A percentile compares a stretch with the other conserved stretches of the same genome.
These are phyloP conservation scores for Caenorhabditis brenneri DNA, from an alignment of 1,140 invertebrate genomes.

Conservation along the genomic window DNA sequence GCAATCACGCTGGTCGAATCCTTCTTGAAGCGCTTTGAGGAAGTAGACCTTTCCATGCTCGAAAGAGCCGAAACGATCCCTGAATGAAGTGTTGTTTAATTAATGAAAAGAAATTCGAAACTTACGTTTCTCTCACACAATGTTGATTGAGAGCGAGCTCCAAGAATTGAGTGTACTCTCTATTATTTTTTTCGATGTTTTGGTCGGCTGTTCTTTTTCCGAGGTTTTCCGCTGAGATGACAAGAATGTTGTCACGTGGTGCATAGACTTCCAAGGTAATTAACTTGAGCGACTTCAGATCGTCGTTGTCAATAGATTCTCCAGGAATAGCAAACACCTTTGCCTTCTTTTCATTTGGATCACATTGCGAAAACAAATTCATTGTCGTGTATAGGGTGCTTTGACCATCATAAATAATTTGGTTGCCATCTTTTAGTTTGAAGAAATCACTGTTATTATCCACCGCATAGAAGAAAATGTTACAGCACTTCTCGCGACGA, in stretches of 20 bases:
- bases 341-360: not conserved
- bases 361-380: slow-evolving; percentile 26
- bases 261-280: slow-evolving; percentile 35
- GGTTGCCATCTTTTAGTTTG: slow-evolving; percentile 13
- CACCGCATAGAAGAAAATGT: slow-evolving; percentile 37
- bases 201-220: slow-evolving; percentile 7
- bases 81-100: not conserved
- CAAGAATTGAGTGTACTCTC: slow-evolving; percentile 46
- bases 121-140: slow-evolving; percentile 49
- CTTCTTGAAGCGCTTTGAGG: slow-evolving; percentile 31
- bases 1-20: slow-evolving; percentile 50
- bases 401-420: slow-evolving; percentile 52
- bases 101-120: not conserved
- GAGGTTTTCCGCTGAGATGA: slow-evolving; percentile 10
- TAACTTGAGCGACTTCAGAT: not conserved
- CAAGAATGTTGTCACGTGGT: not conserved
- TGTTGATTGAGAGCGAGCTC: slow-evolving; percentile 54
- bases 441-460: slow-evolving; percentile 48
- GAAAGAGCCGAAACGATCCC: slow-evolving; percentile 43
- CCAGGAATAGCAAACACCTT: not conserved
- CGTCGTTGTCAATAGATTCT: not conserved
- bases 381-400: slow-evolving; percentile 43
- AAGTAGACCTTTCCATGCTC: slow-evolving; percentile 52
- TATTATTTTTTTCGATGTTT: slow-evolving; percentile 11
- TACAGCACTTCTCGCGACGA: slow-evolving; percentile 46